Conservation (phyloP, 2,113 vertebrate genomes). For the Tautogolabrus adspersus region DNA sequence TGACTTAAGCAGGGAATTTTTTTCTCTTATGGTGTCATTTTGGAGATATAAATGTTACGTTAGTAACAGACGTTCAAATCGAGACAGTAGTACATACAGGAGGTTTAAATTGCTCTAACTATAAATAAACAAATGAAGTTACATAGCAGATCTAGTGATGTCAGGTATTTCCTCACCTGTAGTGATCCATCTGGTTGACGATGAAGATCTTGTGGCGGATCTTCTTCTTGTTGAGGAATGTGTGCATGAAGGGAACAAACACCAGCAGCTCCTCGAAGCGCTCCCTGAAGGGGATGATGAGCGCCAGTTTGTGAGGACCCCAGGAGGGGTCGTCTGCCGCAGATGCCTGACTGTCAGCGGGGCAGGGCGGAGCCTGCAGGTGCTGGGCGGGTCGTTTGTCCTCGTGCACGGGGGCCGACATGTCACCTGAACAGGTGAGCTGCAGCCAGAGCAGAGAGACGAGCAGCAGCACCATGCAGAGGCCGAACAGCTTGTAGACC, state of each 20-base stretch:
- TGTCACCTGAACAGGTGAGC: slow-evolving; percentile 91
- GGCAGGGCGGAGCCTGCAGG: slow-evolving; percentile 75
- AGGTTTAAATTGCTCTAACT: no score
- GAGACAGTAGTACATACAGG: no score
- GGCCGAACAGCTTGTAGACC: slow-evolving; percentile 83
- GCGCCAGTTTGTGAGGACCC: slow-evolving; percentile 93
- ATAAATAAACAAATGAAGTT: no score
- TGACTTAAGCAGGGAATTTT: no score
- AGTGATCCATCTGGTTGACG: slow-evolving; percentile 96
- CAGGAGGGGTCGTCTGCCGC: slow-evolving; percentile 85
- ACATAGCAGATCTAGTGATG: no score
- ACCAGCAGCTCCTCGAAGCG: slow-evolving; percentile 96
- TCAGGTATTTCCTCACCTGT: slow-evolving; percentile 83
- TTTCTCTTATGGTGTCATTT: no score
- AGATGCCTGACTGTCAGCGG: slow-evolving; percentile 56
- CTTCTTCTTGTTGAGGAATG: slow-evolving; percentile 91
- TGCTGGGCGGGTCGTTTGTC: slow-evolving; percentile 61
- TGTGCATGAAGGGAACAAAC: slow-evolving; percentile 95
- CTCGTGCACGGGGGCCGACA: slow-evolving; percentile 40
- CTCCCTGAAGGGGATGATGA: slow-evolving; percentile 94
- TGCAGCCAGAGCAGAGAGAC: slow-evolving; percentile 94
- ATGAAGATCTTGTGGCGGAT: slow-evolving; percentile 92
- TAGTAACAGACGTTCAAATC: no score
- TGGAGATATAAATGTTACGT: no score
- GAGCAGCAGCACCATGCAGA: slow-evolving; percentile 89